phyloP scores from a whole-genome alignment of 2,888 invertebrate species.

The Apotomis capreana region DNA sequence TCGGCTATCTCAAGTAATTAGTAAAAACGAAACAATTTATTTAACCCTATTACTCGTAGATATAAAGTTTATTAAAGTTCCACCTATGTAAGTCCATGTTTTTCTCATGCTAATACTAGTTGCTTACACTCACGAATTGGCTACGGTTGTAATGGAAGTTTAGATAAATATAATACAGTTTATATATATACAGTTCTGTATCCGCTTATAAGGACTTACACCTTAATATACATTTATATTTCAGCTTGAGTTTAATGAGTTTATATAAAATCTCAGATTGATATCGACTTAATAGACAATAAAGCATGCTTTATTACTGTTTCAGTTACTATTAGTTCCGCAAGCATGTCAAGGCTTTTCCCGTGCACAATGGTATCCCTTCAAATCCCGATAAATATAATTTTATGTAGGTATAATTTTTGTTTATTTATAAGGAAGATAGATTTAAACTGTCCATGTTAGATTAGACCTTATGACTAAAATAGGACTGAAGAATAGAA shows the following conservation, averaged over 20 bases:
- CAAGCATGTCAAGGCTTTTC: slow-evolving; percentile 33
- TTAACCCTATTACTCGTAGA: too few relatives aligned
- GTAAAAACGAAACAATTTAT: too few relatives aligned
- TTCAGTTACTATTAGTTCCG: slow-evolving; percentile 17
- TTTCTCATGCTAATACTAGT: slow-evolving; percentile 10
- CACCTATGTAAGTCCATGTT: not conserved
- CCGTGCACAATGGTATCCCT: slow-evolving; percentile 27
- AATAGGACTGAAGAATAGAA: too few relatives aligned
- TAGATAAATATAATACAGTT: not conserved
- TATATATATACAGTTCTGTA: not conserved
- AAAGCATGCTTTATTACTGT: slow-evolving; percentile 41
- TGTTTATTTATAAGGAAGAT: too few relatives aligned
- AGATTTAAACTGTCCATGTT: too few relatives aligned
- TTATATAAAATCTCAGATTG: slow-evolving; percentile 43
- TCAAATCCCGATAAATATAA: slow-evolving; percentile 17
- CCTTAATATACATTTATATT: slow-evolving; percentile 20
- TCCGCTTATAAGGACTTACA: slow-evolving; percentile 18
- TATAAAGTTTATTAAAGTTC: not conserved
- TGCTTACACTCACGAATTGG: slow-evolving; percentile 17
- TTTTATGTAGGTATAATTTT: too few relatives aligned
- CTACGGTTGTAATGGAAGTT: slow-evolving; percentile 11
- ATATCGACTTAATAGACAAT: slow-evolving; percentile 46
- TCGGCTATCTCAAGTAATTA: too few relatives aligned
- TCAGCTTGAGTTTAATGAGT: slow-evolving; percentile 18
- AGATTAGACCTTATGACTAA: too few relatives aligned